Base-by-base conservation (phyloP, 2,113 vertebrate species). In the Anoplopoma fimbria region DNA sequence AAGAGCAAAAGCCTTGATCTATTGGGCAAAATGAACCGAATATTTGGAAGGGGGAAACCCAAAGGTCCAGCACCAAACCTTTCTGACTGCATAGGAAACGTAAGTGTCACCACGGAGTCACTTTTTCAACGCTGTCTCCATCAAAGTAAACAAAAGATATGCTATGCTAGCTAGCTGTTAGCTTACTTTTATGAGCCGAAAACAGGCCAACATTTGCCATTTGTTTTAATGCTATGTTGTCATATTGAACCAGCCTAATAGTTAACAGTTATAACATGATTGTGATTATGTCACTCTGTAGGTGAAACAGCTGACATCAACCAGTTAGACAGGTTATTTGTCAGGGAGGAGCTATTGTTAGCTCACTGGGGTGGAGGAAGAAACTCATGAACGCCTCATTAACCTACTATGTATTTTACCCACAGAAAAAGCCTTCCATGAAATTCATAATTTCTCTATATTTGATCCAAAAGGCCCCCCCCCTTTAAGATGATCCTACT, bases 41-140 rank as follows among this genome's bases (percentile, higher is more conserved):
- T 99, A 79, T 99, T 99, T 73, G 98, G 98, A 3, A 94, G 91
- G 73, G 95, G 96, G 15, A 98, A 97, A 88, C 93, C 97, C 0
- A 99, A 99, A 91, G 97, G 63, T 23, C 98, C 98, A 0, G 96
- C 98, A 0, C 97, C 98, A 13, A 99, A 97, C 92, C 94, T 99
- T n/a, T 95, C 97, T 0, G 98, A 99, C 94, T 99, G 98, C 76
- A 99, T 99, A 81, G 96, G 97, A 82, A 96, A 68, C 83, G 98
- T 99, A 90, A 94, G 97, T 95, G 29, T 21, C 0, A 60, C 2
- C 15, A 36, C 69, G 4, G 57, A 53, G 2, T 7, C 75, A 89
- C 83, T 90, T 91, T 87, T 42, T 64, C 0, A 55, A 15, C 58
- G 9, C 68, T 62, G 27, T 69, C 49, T 60, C 60, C 3, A 79